A percentile compares a stretch with the other conserved stretches of the same genome.
These are phyloP conservation scores for Acronicta alni DNA, from an alignment of 2,888 invertebrate species.

Conservation along the genomic window DNA sequence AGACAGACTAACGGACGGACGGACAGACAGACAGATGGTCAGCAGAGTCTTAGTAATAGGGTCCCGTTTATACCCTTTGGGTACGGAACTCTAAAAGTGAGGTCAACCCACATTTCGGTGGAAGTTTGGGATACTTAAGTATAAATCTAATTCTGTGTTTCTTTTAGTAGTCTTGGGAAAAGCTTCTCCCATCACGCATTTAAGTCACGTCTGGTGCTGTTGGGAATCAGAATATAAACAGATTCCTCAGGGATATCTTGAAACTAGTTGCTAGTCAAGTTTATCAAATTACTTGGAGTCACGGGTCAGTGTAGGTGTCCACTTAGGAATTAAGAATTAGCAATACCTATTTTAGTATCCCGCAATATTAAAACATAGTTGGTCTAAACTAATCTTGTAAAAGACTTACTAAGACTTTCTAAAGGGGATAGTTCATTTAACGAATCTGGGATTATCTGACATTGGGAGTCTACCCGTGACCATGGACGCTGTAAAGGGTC, in stretches of 20 bases:
- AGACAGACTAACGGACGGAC: too few relatives aligned
- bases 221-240: slow-evolving; percentile 5
- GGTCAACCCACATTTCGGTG: neutral
- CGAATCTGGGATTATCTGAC: too few relatives aligned
- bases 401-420: too few relatives aligned
- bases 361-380: neutral
- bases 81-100: neutral
- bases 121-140: neutral
- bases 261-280: slow-evolving; percentile 24
- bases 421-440: too few relatives aligned
- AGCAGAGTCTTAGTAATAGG: too few relatives aligned
- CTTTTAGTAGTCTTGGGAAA: slow-evolving; percentile 6
- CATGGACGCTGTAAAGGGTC: too few relatives aligned
- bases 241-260: slow-evolving; percentile 19
- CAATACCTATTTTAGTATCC: neutral
- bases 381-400: too few relatives aligned
- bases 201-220: slow-evolving; percentile 22
- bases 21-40: too few relatives aligned
- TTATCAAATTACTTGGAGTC: slow-evolving; percentile 4
- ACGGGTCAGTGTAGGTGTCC: neutral
- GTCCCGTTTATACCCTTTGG: too few relatives aligned
- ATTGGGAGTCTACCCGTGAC: too few relatives aligned
- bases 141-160: slow-evolving; percentile 25
- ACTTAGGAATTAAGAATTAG: neutral
- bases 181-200: neutral